These are phyloP conservation scores for Hestina assimilis DNA, from an alignment of 1,140 invertebrate species.

Conservation along the genomic window DNA sequence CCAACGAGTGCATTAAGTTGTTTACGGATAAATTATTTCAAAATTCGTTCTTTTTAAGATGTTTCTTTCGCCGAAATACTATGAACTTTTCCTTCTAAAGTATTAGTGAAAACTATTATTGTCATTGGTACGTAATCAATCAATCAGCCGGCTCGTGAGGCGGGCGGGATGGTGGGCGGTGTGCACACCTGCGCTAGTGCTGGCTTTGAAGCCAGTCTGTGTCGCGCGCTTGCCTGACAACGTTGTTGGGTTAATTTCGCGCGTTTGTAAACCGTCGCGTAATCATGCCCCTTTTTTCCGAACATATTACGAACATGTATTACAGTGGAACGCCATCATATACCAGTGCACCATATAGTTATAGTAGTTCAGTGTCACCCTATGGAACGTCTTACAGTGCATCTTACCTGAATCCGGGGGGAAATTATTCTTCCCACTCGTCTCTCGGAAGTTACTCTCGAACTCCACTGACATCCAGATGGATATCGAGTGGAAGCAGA, in stretches of 20 bases:
- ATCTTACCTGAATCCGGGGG: constrained; percentile 71
- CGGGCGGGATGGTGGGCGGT: constrained; percentile 48
- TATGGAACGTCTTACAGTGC: constrained; percentile 69
- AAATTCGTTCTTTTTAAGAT: not conserved
- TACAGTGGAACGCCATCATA: constrained; percentile 72
- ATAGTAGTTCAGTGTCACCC: constrained; percentile 53
- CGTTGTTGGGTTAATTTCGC: constrained; percentile 32
- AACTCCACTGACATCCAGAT: constrained; percentile 55
- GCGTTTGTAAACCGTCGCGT: constrained; percentile 32
- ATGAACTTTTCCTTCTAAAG: not conserved
- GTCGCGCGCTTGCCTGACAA: constrained; percentile 38
- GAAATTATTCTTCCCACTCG: constrained; percentile 80
- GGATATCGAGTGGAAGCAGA: constrained; percentile 52
- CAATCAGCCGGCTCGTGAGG: constrained; percentile 60
- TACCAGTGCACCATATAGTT: constrained; percentile 52
- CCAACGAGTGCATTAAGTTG: constrained; percentile 25
- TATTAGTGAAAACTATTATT: constrained; percentile 6
- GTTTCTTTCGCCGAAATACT: constrained; percentile 1
- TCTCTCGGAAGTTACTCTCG: constrained; percentile 73
- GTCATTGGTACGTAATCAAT: constrained; percentile 53
- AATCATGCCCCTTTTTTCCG: constrained; percentile 80
- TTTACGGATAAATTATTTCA: constrained; percentile 4
- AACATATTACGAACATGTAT: constrained; percentile 79
- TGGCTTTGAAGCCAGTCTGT: constrained; percentile 43
- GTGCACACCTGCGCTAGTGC: constrained; percentile 44